Percentiles rank a stretch among this genome's conserved stretches.
phyloP scores from a whole-genome alignment of 2,797 vertebrate species.

The Sebastes oblongus region DNA sequence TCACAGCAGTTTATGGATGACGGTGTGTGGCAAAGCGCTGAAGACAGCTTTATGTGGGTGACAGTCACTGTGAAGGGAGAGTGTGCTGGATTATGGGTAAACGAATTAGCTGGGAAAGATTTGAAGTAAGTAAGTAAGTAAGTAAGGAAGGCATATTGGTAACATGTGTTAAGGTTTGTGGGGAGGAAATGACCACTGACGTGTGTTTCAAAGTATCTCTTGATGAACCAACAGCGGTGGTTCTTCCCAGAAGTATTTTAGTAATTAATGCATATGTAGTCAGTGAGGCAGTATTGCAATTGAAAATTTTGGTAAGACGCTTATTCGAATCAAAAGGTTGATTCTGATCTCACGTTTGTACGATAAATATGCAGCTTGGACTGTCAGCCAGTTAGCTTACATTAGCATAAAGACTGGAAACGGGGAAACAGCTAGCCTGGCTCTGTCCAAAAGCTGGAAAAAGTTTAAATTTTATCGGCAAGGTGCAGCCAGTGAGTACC shows the following conservation, averaged over 20 bases:
- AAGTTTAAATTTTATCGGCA: rapidly evolving
- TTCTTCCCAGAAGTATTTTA: not conserved
- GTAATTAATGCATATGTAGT: not conserved
- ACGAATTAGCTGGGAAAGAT: not conserved
- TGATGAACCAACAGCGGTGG: not conserved
- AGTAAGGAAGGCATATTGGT: constrained; percentile 9
- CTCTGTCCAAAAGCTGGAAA: not conserved
- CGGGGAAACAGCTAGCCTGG: not conserved
- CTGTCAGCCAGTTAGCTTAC: not conserved
- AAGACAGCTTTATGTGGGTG: constrained; percentile 28
- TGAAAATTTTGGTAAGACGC: not conserved
- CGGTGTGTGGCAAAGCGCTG: constrained; percentile 20
- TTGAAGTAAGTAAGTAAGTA: constrained; percentile 5
- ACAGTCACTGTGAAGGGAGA: constrained; percentile 9
- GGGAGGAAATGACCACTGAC: constrained; percentile 1
- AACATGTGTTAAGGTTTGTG: constrained; percentile 32
- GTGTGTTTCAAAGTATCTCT: not conserved
- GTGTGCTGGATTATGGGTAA: not conserved
- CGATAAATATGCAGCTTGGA: not conserved
- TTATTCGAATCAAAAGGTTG: not conserved
- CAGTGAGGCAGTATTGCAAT: not conserved
- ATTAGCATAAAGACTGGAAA: not conserved
- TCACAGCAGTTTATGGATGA: constrained; percentile 46
- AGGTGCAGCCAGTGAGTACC: too few relatives aligned
- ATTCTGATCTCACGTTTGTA: not conserved